Base-by-base conservation (phyloP, 2,888 invertebrate genomes). In the Sinhomidia bicolor region DNA sequence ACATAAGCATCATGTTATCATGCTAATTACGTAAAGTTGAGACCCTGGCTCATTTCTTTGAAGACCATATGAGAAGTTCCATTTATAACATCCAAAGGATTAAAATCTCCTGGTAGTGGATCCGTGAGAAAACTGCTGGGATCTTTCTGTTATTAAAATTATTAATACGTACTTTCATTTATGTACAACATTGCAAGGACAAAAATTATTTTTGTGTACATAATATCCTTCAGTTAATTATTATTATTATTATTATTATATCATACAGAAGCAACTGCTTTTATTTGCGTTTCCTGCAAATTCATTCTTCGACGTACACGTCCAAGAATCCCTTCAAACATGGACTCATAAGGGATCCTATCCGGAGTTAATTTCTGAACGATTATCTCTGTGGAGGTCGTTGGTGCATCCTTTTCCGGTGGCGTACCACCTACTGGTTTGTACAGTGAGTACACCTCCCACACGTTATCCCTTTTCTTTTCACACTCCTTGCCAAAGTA, bases 311-410 rank as follows among this genome's bases (percentile, higher is more conserved):
- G 57, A n/a, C 84, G 74, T 3, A 84, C 84, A 20, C 84, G 51
- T 14, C 84, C 84, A 0, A 84, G 60, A 57, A 84, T 71, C 9
- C 84, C 74, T 20, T 84, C 84, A 60, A 29, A 84, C 57, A 74
- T 51, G 74, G 41, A 2, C 23, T 84, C 84, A 17, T 74, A 29
- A n/a, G 74, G 54, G 26, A 44, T 32, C 7, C 23, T 20, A n/a
- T 84, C 84, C n/a, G 84, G 84, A 74, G 74, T 74, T 60, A 84
- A 74, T 84, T 84, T 84, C 60, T 84, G 84, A 1, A 80, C 62
- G 23, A 36, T 76, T 36, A 80, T 41, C 51, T 1, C 14, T 51
- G 44, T 47, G 12, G 51, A 51, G 51, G n/a, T 14, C 44, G 44
- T 12, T 26, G 32, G 14, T 41, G 29, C n/a, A n/a, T n/a, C n/a